These are phyloP conservation scores for Drosophila planitibia DNA, from an alignment of 2,888 invertebrate genomes.

Conservation along the genomic window DNA sequence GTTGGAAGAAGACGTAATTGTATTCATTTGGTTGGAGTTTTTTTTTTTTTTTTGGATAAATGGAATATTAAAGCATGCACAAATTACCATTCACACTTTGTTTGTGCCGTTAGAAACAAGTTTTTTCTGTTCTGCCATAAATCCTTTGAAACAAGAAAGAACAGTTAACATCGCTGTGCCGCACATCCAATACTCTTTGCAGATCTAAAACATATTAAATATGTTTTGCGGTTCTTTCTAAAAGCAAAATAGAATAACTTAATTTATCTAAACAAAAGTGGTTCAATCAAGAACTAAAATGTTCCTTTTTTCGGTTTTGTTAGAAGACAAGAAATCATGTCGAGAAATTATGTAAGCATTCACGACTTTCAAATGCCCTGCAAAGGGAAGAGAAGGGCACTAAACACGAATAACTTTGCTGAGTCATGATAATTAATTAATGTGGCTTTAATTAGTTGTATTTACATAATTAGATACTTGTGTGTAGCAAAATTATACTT, in stretches of 20 bases:
- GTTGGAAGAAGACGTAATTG: constrained; percentile 3
- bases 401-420: not conserved
- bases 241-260: not conserved
- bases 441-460: not conserved
- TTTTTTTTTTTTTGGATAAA: constrained; percentile 40
- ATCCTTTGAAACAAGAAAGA: constrained; percentile 41
- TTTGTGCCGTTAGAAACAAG: constrained; percentile 60
- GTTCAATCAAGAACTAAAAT: constrained; percentile 1
- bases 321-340: constrained; percentile 29
- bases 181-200: not conserved
- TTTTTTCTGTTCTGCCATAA: constrained; percentile 32
- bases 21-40: not conserved
- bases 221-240: not conserved
- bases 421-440: constrained; percentile 2
- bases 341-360: not conserved
- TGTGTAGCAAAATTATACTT: not conserved
- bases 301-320: constrained; percentile 19
- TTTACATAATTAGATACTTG: not conserved
- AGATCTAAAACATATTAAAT: not conserved
- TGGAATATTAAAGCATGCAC: constrained; percentile 60
- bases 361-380: constrained; percentile 30
- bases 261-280: not conserved
- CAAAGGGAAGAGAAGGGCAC: not conserved
- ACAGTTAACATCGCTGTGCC: not conserved
- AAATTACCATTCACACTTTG: constrained; percentile 79